Base-by-base conservation (phyloP, 2,797 vertebrate genomes). In the Parotocinclus haroldoi region DNA sequence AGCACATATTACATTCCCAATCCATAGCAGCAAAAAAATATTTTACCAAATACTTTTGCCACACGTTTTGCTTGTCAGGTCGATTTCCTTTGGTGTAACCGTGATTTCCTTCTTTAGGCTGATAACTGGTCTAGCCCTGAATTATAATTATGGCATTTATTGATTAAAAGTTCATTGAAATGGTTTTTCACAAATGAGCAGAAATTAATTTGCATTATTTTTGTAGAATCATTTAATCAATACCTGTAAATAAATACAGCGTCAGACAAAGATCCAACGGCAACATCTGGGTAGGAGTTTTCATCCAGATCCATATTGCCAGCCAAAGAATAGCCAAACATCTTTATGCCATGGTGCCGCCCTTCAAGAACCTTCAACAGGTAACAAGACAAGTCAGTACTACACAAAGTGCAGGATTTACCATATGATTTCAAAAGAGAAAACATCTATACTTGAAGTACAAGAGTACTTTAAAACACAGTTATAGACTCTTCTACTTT, bases 251-350 rank as follows among this genome's bases (percentile, higher is more conserved):
- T 87, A 4, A 94, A 85, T 11, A 92, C 93, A 11, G 91, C 82
- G 81, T 99, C 96, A 13, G 95, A 95, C 76, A 99, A 88, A 42
- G 96, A 98, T 42, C 97, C 97, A 19, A 98, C 89, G 53, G 94
- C 96, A 76, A 99, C 73, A 57, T 99, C 97, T 37, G 96, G 96
- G 73, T 99, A 98, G n/a, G 87, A 89, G 84, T 99, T 99, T 62
- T 80, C 79, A 76, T 99, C 97, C 79, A 99, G 81, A 81, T 99
- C 97, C 95, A 98, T 94, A 80, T 95, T 94, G 75, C 96, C 97
- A 66, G 95, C 93, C 82, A 99, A 82, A 63, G 96, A 99, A 79
- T 98, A 98, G 60, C 97, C 97, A 83, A 99, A 99, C 46, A 89
- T 90, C 11, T 3, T 78, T 11, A 90, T 83, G 44, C 83, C 84